Base-by-base conservation (phyloP, 2,888 invertebrate genomes). In the Sarcophaga rosellei region DNA sequence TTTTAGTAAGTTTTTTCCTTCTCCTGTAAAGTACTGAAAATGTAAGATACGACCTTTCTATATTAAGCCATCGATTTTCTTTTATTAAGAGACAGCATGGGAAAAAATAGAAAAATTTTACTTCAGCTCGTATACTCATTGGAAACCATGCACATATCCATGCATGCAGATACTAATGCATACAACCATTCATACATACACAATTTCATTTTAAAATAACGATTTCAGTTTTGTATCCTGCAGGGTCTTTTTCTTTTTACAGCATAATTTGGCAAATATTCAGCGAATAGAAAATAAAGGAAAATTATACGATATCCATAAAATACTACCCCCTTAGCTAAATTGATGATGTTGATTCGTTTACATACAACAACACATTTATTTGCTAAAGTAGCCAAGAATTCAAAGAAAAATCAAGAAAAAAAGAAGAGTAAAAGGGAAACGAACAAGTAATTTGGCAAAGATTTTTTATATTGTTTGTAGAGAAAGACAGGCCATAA, bases 401-500 rank as follows among this genome's bases (percentile, higher is more conserved):
- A 70, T 53, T 20, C 61, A 62, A 17, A 23, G 35, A 35, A 35
- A 35, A 35, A 8, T 10, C 10, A 35, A 35, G 6, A 35, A 35
- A 35, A 35, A 35, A 35, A 35, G 45, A 35, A 35, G 47, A 63
- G 57, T 21, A 69, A 69, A 73, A 69, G 76, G 59, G 45, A 65
- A 66, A 73, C 61, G 73, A 3, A 35, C 68, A 77, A 81, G 53
- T 70, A 86, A 86, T 83, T 86, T 86, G 86, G 83, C 86, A 86
- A 70, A 15, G 74, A 80, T 74, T 75, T 76, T 72, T 70, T 72
- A 25, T 35, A 44, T 66, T 66, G 35, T 66, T 66, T 6, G 3
- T 53, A 53, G 17, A 15, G 5, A 66, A 35, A 20, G 47, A 53
- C 6, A 45, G 44, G 47, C 23, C 66, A 84, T 81, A 84, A 84